Percentiles rank a stretch among this genome's conserved stretches.
Conservation (phyloP, 1,140 invertebrate species). For the Drosophila biarmipes region DNA sequence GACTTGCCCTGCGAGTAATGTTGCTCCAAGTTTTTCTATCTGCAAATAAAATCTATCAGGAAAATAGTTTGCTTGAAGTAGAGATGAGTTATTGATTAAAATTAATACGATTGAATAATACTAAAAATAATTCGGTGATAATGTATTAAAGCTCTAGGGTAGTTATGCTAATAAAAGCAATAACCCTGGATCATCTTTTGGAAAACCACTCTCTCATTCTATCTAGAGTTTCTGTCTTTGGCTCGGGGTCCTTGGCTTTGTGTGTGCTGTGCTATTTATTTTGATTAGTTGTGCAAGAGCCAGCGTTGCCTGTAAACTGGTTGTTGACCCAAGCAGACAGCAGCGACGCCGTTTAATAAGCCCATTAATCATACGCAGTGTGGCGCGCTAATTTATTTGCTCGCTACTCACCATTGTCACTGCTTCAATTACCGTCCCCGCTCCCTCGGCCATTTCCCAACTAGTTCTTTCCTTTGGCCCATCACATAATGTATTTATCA, state of each 20-base stretch:
- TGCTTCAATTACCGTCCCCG: conserved; percentile 57
- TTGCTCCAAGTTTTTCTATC: not conserved
- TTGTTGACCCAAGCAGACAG: conserved; percentile 61
- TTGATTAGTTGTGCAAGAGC: conserved; percentile 43
- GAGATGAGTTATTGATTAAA: not conserved
- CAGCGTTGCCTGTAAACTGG: conserved; percentile 61
- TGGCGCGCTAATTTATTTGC: conserved; percentile 75
- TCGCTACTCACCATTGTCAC: conserved; percentile 53
- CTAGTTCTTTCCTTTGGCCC: conserved; percentile 44
- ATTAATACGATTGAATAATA: too few relatives aligned
- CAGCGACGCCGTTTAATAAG: conserved; percentile 54
- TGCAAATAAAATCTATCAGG: not conserved
- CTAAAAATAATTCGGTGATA: too few relatives aligned
- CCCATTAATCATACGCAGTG: conserved; percentile 77
- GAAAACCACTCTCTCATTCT: conserved; percentile 1
- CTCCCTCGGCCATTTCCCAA: not conserved
- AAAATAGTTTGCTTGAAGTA: not conserved
- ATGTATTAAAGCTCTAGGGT: not conserved
- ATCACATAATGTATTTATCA: conserved; percentile 80
- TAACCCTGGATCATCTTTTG: conserved; percentile 14
- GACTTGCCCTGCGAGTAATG: conserved; percentile 49
- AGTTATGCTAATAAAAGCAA: conserved; percentile 23
- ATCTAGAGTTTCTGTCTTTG: not conserved
- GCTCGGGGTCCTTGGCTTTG: conserved; percentile 17
- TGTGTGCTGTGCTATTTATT: conserved; percentile 41